phyloP scores from a whole-genome alignment of 2,888 invertebrate genomes.

The Sisyra nigra region DNA sequence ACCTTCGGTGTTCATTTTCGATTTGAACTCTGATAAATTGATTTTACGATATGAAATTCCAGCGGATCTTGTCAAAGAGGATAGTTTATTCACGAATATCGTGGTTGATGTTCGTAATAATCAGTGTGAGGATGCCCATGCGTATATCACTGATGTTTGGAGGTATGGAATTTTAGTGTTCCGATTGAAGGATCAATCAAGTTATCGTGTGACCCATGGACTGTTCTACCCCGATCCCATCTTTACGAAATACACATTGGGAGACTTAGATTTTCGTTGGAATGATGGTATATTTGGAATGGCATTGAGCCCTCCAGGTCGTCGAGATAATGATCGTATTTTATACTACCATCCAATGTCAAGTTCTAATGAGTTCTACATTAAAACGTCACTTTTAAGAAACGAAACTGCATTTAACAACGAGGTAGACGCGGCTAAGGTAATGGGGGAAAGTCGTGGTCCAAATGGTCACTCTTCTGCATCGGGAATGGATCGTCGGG shows the following conservation, averaged over 20 bases:
- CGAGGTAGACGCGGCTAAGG: conserved; percentile 21
- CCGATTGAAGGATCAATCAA: conserved; percentile 36
- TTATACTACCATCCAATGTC: conserved; percentile 72
- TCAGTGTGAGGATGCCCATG: conserved; percentile 44
- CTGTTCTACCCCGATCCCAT: conserved; percentile 56
- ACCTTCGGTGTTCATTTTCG: conserved; percentile 56
- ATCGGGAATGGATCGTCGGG: conserved; percentile 50
- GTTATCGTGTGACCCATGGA: conserved; percentile 53
- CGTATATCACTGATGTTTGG: conserved; percentile 57
- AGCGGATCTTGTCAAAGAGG: conserved; percentile 42
- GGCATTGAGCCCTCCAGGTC: conserved; percentile 38
- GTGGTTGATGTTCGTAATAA: conserved; percentile 41
- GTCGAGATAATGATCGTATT: conserved; percentile 23
- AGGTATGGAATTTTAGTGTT: conserved; percentile 36
- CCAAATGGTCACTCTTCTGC: conserved; percentile 53
- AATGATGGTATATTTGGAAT: conserved; percentile 66
- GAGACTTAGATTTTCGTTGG: conserved; percentile 67
- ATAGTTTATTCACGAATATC: conserved; percentile 50
- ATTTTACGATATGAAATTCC: conserved; percentile 49
- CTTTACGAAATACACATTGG: conserved; percentile 55
- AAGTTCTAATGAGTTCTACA: conserved; percentile 61
- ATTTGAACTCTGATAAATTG: conserved; percentile 45
- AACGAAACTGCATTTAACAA: conserved; percentile 35
- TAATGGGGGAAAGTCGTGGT: conserved; percentile 34
- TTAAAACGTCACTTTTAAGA: conserved; percentile 45